phyloP scores from a whole-genome alignment of 2,888 invertebrate genomes.

The Synergus gifuensis region DNA sequence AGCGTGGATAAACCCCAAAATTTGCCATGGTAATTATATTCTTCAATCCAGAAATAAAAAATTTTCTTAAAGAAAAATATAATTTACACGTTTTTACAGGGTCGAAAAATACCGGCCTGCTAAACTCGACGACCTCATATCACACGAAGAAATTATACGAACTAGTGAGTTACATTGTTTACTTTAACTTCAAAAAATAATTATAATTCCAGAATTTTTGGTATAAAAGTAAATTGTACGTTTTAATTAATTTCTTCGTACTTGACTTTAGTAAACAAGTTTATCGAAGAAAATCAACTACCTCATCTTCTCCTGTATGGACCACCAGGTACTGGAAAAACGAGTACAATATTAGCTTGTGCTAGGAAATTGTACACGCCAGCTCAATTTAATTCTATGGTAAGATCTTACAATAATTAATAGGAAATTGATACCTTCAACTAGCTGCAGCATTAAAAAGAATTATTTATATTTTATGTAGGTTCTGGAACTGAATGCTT shows the following conservation, averaged over 20 bases:
- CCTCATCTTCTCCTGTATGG: constrained; percentile 99
- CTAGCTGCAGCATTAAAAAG: too few relatives aligned
- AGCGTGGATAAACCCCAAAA: constrained; percentile 4
- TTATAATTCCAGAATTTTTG: constrained; percentile 24
- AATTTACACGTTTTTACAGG: constrained; percentile 80
- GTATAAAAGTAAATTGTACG: background rate
- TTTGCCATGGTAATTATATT: constrained; percentile 21
- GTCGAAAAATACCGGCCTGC: constrained; percentile 99
- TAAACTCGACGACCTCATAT: constrained; percentile 94
- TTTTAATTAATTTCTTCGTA: constrained; percentile 43
- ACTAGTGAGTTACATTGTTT: constrained; percentile 86
- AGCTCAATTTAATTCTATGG: constrained; percentile 96
- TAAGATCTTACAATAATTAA: constrained; percentile 70
- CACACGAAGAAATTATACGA: constrained; percentile 97
- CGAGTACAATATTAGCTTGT: constrained; percentile 97
- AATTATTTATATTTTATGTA: constrained; percentile 69
- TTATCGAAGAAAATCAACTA: constrained; percentile 93
- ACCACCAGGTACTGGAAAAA: constrained; percentile 99
- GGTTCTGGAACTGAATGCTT: constrained; percentile 96
- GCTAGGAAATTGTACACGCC: constrained; percentile 94
- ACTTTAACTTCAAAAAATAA: background rate
- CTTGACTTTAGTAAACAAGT: constrained; percentile 85
- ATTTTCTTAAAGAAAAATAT: constrained; percentile 7
- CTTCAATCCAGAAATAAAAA: background rate
- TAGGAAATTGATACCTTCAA: too few relatives aligned